These are phyloP conservation scores for Drosophila mayaguana DNA, from an alignment of 2,888 invertebrate species.

Conservation along the genomic window DNA sequence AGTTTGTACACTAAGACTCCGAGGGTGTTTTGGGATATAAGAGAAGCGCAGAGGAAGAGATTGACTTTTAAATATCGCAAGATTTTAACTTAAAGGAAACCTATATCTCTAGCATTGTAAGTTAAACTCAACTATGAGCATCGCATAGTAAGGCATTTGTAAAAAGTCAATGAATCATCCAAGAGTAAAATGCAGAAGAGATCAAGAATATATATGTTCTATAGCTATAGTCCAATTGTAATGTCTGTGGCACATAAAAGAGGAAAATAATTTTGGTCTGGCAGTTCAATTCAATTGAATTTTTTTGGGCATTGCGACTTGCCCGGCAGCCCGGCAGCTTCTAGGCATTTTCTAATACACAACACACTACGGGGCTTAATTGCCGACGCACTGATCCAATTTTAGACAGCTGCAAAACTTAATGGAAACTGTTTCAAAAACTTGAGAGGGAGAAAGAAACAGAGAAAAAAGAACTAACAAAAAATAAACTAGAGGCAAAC, in stretches of 20 bases:
- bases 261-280: slow-evolving; percentile 8
- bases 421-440: slow-evolving; percentile 41
- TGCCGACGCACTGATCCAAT: slow-evolving; percentile 60
- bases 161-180: not conserved
- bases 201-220: not conserved
- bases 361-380: slow-evolving; percentile 55
- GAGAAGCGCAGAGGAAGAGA: no score
- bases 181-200: not conserved
- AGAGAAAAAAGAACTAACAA: not conserved
- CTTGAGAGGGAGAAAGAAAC: not conserved
- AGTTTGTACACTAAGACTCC: no score
- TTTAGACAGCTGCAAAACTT: slow-evolving; percentile 55
- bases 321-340: slow-evolving; percentile 7
- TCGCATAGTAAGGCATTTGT: not conserved
- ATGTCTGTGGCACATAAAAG: not conserved
- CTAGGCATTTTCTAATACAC: slow-evolving; percentile 19
- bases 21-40: no score
- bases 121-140: not conserved
- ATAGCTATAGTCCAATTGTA: not conserved
- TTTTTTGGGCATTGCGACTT: slow-evolving; percentile 21
- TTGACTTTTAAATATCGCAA: no score
- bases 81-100: no score
- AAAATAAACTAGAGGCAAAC: slow-evolving; percentile 50
- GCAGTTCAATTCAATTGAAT: slow-evolving; percentile 29
- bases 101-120: no score